These are phyloP conservation scores for Periophthalmus modestus DNA, from an alignment of 2,113 vertebrate genomes.

Conservation along the genomic window DNA sequence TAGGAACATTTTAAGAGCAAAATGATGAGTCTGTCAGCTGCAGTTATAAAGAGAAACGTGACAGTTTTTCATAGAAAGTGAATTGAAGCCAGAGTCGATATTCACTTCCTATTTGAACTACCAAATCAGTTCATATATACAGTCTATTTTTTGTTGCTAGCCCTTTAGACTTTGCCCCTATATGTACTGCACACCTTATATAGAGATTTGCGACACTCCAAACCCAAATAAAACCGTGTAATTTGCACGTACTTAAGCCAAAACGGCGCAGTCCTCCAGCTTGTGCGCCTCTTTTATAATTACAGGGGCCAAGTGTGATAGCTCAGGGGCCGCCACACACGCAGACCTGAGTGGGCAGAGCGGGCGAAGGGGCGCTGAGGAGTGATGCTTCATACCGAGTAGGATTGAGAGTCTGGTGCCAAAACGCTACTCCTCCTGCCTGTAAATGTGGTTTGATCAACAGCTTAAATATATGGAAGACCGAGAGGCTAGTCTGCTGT, in stretches of 20 bases:
- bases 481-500: neutral
- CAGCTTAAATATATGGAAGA: neutral
- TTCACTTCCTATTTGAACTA: too few relatives aligned
- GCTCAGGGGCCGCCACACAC: neutral
- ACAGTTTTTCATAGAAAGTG: too few relatives aligned
- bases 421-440: neutral
- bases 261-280: neutral
- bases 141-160: neutral
- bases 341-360: conserved; percentile 14
- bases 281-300: neutral
- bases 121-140: too few relatives aligned
- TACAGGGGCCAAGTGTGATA: conserved; percentile 4
- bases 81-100: too few relatives aligned
- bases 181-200: neutral
- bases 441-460: neutral
- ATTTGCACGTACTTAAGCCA: neutral
- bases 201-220: neutral
- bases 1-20: too few relatives aligned
- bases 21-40: too few relatives aligned
- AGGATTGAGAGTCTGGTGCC: conserved; percentile 4
- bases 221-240: neutral
- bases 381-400: neutral
- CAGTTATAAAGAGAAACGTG: too few relatives aligned
- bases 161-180: neutral
- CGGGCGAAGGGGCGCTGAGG: neutral